phyloP scores from a whole-genome alignment of 1,140 invertebrate genomes.

The Hestina assimilis region DNA sequence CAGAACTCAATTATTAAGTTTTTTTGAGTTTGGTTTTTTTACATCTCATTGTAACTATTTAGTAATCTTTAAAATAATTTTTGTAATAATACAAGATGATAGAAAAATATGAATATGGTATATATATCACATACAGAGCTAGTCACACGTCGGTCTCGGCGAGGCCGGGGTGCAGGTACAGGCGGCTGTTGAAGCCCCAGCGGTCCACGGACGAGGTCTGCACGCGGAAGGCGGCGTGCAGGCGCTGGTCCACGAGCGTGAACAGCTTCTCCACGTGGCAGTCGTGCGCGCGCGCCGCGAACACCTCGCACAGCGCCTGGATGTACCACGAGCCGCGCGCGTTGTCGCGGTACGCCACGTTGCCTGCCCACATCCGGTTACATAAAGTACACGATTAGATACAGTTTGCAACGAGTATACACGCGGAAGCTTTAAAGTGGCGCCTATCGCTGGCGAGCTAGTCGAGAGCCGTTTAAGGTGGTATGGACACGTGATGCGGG shows the following conservation, averaged over 20 bases:
- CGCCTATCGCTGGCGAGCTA: too few species aligned
- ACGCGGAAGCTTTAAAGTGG: too few species aligned
- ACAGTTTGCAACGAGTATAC: not conserved
- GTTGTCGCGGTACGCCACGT: conserved; percentile 82
- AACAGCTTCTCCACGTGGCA: conserved; percentile 83
- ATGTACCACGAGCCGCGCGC: conserved; percentile 86
- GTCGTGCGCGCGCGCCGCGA: conserved; percentile 83
- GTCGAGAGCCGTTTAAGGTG: too few species aligned
- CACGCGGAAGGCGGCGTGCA: conserved; percentile 57
- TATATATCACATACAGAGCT: too few species aligned
- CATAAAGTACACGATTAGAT: not conserved
- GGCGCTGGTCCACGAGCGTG: conserved; percentile 79
- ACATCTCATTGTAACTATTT: too few species aligned
- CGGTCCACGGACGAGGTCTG: conserved; percentile 79
- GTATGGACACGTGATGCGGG: too few species aligned
- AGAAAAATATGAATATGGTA: too few species aligned
- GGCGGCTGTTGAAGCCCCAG: conserved; percentile 81
- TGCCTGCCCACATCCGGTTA: conserved; percentile 59
- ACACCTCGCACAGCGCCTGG: conserved; percentile 85
- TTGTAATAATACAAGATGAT: not conserved
- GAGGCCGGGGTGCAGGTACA: conserved; percentile 82
- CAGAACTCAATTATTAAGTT: too few species aligned
- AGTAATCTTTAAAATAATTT: not conserved
- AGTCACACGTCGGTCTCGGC: conserved; percentile 45
- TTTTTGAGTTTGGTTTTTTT: too few species aligned